phyloP scores from a whole-genome alignment of 2,797 vertebrate genomes.

The Sciaenops ocellatus region DNA sequence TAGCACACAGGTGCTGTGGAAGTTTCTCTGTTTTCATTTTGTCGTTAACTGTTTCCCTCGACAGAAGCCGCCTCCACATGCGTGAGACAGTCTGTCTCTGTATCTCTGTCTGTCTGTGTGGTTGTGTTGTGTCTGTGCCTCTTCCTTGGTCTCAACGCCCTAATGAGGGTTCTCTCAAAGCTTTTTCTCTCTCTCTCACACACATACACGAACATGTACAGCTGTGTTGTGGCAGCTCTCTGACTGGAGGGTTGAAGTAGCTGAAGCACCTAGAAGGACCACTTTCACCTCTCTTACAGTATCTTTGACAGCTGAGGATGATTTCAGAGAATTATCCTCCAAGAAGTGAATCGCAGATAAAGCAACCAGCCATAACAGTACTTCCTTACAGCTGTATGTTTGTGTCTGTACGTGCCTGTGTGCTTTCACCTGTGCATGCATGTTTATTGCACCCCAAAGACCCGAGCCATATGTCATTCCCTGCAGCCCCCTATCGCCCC shows the following conservation, averaged over 20 bases:
- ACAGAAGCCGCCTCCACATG: constrained; percentile 19
- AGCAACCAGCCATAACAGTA: constrained; percentile 1
- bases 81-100: constrained; percentile 31
- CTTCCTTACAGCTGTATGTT: background rate
- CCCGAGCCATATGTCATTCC: constrained; percentile 50
- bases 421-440: background rate
- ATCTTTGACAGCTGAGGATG: constrained; percentile 7
- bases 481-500: constrained; percentile 39
- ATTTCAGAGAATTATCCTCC: constrained; percentile 12
- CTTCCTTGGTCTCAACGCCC: constrained; percentile 51
- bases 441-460: constrained; percentile 45
- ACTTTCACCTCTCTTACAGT: constrained; percentile 37
- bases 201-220: background rate
- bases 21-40: constrained; percentile 51
- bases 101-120: constrained; percentile 48
- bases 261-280: constrained; percentile 12
- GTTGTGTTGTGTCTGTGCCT: constrained; percentile 69
- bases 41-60: constrained; percentile 54
- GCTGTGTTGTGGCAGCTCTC: constrained; percentile 40
- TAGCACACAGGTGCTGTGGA: constrained; percentile 60
- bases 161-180: constrained; percentile 52
- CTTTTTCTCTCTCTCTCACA: background rate
- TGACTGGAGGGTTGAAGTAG: constrained; percentile 4
- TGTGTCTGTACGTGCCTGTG: constrained; percentile 18
- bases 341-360: constrained; percentile 20